Evolutionary conservation across 2,888 invertebrate species (phyloP).

Genomic region (Spatulosminthurus flaviceps): DNA sequence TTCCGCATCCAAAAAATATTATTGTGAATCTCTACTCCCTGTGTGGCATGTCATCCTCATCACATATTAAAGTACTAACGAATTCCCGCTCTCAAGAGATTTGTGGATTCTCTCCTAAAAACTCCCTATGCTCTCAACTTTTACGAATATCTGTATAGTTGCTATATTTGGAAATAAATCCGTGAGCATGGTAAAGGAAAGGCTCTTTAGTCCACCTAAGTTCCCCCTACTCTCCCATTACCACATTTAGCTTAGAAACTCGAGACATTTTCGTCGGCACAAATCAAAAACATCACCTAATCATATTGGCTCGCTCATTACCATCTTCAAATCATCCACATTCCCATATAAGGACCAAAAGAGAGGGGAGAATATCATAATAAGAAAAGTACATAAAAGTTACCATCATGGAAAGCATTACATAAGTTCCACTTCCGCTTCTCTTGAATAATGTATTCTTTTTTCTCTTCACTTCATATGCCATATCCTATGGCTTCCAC

Average conservation of each 20-base stretch:
- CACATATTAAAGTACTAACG: too few relatives aligned
- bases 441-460: slow-evolving; percentile 22
- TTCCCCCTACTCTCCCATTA: background rate
- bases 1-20: too few relatives aligned
- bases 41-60: too few relatives aligned
- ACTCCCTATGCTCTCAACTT: too few relatives aligned
- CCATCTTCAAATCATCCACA: background rate
- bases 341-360: background rate
- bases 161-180: too few relatives aligned
- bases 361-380: background rate
- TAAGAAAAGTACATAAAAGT: background rate
- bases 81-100: too few relatives aligned
- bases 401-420: background rate
- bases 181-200: too few relatives aligned
- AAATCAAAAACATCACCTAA: background rate
- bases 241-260: background rate
- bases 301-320: slow-evolving; percentile 31
- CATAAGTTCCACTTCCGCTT: background rate
- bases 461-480: background rate
- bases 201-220: too few relatives aligned
- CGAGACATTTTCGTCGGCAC: background rate
- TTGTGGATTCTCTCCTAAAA: too few relatives aligned
- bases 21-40: too few relatives aligned
- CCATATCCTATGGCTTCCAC: background rate
- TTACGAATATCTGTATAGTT: too few relatives aligned